A percentile compares a stretch with the other conserved stretches of the same genome.
phyloP scores from a whole-genome alignment of 2,113 vertebrate species.

The Cynocephalus volans region DNA sequence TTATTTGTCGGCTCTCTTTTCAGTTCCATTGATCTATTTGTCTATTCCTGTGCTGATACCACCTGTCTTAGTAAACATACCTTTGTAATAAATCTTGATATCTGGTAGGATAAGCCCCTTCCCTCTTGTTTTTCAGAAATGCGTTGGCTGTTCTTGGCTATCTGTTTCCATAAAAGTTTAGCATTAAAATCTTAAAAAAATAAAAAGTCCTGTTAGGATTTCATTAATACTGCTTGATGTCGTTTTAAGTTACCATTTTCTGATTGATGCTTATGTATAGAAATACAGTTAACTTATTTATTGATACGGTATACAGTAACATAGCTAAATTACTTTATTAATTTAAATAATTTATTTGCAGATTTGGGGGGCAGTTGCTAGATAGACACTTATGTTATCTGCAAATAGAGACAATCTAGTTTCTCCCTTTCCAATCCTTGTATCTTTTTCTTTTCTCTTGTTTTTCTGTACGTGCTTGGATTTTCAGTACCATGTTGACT shows the following conservation, averaged over 20 bases:
- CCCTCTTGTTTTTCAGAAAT: no score
- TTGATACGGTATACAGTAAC: no score
- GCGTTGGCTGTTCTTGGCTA: no score
- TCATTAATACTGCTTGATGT: no score
- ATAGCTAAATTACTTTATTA: not conserved
- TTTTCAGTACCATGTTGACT: not conserved
- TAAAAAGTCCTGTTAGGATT: no score
- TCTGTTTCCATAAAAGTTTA: no score
- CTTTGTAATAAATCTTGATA: constrained; percentile 6
- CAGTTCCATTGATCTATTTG: no score
- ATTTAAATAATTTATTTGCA: constrained; percentile 20
- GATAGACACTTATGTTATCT: no score
- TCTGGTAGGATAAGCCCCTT: no score
- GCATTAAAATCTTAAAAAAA: no score
- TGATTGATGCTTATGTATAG: not conserved
- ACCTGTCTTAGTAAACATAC: not conserved
- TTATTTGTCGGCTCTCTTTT: not conserved
- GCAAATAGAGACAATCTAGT: no score
- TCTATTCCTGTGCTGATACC: not conserved
- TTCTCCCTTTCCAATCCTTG: not conserved
- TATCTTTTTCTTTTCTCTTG: not conserved
- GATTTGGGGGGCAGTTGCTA: not conserved
- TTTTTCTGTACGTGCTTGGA: not conserved
- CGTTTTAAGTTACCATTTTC: not conserved
- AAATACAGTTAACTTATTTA: not conserved